Conservation (phyloP, 2,888 invertebrate species). For the Drosophila acutilabella region DNA sequence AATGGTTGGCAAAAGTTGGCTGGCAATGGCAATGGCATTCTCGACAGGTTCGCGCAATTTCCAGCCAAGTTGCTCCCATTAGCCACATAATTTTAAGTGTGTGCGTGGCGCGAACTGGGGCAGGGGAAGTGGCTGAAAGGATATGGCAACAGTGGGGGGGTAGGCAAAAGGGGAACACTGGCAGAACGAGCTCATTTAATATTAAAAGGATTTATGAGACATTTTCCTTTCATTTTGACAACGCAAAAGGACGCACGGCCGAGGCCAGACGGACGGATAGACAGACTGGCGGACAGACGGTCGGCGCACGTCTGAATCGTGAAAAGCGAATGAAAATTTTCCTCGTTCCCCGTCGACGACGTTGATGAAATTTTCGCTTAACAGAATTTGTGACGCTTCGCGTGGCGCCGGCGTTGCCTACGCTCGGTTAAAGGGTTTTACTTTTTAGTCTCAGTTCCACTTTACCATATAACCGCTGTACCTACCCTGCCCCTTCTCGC, state of each 20-base stretch:
- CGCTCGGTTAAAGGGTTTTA: constrained; percentile 78
- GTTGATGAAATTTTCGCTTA: constrained; percentile 82
- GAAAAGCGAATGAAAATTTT: constrained; percentile 69
- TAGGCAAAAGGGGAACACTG: not conserved
- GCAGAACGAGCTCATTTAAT: constrained; percentile 80
- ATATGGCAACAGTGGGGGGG: not conserved
- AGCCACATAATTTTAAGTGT: constrained; percentile 81
- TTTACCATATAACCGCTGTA: constrained; percentile 38
- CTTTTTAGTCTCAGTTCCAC: constrained; percentile 69
- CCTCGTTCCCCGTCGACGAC: constrained; percentile 26
- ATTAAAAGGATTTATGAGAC: constrained; percentile 84
- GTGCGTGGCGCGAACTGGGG: constrained; percentile 63
- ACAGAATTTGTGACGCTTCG: constrained; percentile 80
- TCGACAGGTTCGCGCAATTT: constrained; percentile 73
- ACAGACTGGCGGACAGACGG: not conserved
- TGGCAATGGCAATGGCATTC: constrained; percentile 47
- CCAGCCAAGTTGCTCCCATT: constrained; percentile 80
- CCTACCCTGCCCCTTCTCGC: not conserved
- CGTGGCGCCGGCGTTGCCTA: constrained; percentile 46
- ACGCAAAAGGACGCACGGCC: constrained; percentile 59
- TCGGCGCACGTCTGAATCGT: constrained; percentile 56
- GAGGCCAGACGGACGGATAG: constrained; percentile 29
- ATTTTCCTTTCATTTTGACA: constrained; percentile 82
- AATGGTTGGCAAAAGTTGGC: constrained; percentile 50
- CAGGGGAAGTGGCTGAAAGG: not conserved